These are phyloP conservation scores for Teleiodes luculella DNA, from an alignment of 2,888 invertebrate species.

Conservation along the genomic window DNA sequence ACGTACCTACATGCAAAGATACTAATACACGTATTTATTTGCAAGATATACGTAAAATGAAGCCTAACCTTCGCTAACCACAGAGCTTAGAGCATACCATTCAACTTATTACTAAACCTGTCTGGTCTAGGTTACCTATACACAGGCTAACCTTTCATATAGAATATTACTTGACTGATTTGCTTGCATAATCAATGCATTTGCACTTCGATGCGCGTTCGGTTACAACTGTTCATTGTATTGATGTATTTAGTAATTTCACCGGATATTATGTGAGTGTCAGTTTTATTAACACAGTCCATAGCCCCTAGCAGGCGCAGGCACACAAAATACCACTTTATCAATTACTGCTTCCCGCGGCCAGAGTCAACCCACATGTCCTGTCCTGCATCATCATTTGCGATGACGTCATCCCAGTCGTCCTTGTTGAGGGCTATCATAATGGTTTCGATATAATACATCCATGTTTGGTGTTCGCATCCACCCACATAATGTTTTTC, in stretches of 20 bases:
- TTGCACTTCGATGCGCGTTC: constrained; percentile 40
- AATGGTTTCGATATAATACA: constrained; percentile 33
- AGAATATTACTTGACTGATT: constrained; percentile 25
- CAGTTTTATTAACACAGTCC: constrained; percentile 33
- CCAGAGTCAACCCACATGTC: constrained; percentile 48
- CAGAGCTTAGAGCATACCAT: neutral
- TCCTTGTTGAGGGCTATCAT: constrained; percentile 62
- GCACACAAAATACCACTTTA: constrained; percentile 60
- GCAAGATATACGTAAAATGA: too few species aligned
- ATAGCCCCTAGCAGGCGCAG: constrained; percentile 23
- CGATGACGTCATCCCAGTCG: constrained; percentile 47
- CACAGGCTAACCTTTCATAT: constrained; percentile 49
- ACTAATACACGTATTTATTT: too few species aligned
- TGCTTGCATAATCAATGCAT: constrained; percentile 34
- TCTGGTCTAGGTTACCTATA: constrained; percentile 15
- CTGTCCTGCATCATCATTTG: constrained; percentile 61
- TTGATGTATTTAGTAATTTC: constrained; percentile 37
- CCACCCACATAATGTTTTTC: constrained; percentile 35
- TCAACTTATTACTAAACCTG: neutral
- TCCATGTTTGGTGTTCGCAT: constrained; percentile 48
- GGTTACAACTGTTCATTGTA: constrained; percentile 37
- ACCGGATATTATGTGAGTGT: constrained; percentile 45
- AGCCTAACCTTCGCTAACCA: constrained; percentile 1
- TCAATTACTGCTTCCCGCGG: constrained; percentile 60
- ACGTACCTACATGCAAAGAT: too few species aligned